Evolutionary conservation across 2,888 invertebrate species (phyloP), one percentile per base, ranked within the genome.

Genomic region (Tribolium freemani): DNA sequence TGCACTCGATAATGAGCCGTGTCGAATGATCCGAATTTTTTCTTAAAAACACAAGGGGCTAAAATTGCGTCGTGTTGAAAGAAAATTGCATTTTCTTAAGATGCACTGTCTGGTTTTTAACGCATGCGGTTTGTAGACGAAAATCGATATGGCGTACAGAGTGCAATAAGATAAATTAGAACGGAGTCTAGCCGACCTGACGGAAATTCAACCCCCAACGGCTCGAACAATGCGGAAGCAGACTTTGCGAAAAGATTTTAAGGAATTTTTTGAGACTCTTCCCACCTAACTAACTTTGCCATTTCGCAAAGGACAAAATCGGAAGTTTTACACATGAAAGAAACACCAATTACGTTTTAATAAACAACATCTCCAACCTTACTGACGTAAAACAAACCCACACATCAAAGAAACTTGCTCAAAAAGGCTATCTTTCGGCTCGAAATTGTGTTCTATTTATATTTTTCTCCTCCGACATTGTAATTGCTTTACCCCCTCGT

Each of bases 91-190:
- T 56, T 68, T 57, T 50, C 57, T 68, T 56, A 54, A 69, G 69
- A 69, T 61, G 69, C 69, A 61, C 58, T 50, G 71, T 66, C 71
- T 71, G 71, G 71, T 66, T 71, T 71, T 72, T 68, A 67, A 72
- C 71, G 71, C 71, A 72, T 72, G 71, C 67, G 67, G 71, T 72
- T 53, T 60, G n/a, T 31, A 10, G n/a, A 26, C 13, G 72, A 79
- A 80, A 80, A 79, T 79, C 79, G 73, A 79, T 80, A 78, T 74
- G 73, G 77, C 72, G 73, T n/a, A 74, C 74, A 77, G 70, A 74
- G 71, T 67, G 78, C 79, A 77, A 79, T 78, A 79, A 79, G 76
- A 80, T 79, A 80, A 80, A 80, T 79, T 76, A 76, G 76, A 78
- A 51, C 30, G 21, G 5, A 50, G 68, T 57, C 68, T 57, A 50